Percentiles rank a stretch among this genome's conserved stretches.
Evolutionary conservation across 2,797 vertebrate genomes (phyloP).

Genomic region (Calcarius lapponicus): DNA sequence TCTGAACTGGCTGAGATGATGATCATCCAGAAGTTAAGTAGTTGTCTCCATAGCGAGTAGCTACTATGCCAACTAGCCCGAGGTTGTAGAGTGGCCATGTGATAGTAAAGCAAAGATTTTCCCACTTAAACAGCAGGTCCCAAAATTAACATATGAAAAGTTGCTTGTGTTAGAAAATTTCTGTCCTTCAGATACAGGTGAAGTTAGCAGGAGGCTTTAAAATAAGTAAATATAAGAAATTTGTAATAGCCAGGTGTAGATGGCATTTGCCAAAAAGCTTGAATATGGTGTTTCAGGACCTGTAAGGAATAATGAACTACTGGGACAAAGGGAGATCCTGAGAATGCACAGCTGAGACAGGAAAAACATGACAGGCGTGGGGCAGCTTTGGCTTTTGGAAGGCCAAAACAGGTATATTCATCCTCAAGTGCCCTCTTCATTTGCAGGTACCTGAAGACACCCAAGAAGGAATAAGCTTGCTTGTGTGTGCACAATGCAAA

Average conservation of each 20-base stretch:
- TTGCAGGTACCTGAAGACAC: neutral
- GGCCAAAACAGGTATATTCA: neutral
- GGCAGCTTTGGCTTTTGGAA: neutral
- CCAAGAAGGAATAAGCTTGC: neutral
- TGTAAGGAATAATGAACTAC: neutral
- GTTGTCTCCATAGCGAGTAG: neutral
- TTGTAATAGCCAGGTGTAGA: neutral
- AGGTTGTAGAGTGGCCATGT: neutral
- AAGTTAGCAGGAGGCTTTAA: neutral
- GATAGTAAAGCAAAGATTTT: neutral
- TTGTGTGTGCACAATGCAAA: fast-evolving
- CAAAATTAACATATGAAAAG: neutral
- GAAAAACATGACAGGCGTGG: neutral
- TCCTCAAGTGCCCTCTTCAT: neutral
- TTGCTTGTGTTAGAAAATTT: neutral
- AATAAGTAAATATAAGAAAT: neutral
- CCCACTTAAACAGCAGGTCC: neutral
- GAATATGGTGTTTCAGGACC: neutral
- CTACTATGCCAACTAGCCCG: neutral
- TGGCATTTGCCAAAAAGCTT: neutral
- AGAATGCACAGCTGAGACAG: neutral
- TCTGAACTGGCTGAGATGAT: neutral
- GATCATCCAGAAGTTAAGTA: neutral
- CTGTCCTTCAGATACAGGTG: neutral
- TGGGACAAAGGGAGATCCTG: neutral